Base-by-base conservation (phyloP, 2,113 vertebrate genomes). In the Grallaria varia region DNA sequence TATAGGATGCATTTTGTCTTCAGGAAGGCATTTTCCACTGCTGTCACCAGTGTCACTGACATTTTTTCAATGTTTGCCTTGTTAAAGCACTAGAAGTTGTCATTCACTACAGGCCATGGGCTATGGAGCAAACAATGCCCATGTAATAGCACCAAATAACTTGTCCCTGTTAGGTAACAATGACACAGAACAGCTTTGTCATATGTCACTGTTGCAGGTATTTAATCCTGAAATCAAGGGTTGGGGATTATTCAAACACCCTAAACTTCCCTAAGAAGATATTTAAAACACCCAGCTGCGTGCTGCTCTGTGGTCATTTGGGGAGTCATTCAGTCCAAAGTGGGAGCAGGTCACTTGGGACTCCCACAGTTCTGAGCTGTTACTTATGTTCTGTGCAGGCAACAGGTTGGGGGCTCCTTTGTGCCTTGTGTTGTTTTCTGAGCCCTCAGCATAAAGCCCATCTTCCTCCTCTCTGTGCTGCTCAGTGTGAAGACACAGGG, bases 351-450 rank as follows among this genome's bases (percentile, higher is more conserved):
- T 53, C 14, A 12, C n/a, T 37, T 33, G 37, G 42, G 85, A 18
- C n/a, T 76, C n/a, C 12, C 5, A 0, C 37, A 5, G 0, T 11
- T 62, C 19, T 75, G 16, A 31, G 1, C 0, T 1, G 25, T 21
- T 69, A 5, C n/a, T n/a, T n/a, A n/a, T n/a, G n/a, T n/a, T n/a
- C n/a, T 71, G 3, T 37, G 73, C 60, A 63, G 68, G 47, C 39
- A 28, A 0, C n/a, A 39, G 47, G 47, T 4, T n/a, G 60, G 37
- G 73, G 22, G 35, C 63, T 68, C 52, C 75, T 25, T 4, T 62
- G 67, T 20, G 67, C 63, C 49, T 47, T 15, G 2, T 2, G 24
- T 35, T 66, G 78, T 52, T 45, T 45, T 45, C 18, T 7, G 44
- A 45, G 44, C 44, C 44, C 44, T 55, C 22, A 44, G 52, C 39